Percentiles rank a stretch among this genome's conserved stretches.
These are phyloP conservation scores for Ceyx margarethae DNA, from an alignment of 2,113 vertebrate species.

Conservation along the genomic window DNA sequence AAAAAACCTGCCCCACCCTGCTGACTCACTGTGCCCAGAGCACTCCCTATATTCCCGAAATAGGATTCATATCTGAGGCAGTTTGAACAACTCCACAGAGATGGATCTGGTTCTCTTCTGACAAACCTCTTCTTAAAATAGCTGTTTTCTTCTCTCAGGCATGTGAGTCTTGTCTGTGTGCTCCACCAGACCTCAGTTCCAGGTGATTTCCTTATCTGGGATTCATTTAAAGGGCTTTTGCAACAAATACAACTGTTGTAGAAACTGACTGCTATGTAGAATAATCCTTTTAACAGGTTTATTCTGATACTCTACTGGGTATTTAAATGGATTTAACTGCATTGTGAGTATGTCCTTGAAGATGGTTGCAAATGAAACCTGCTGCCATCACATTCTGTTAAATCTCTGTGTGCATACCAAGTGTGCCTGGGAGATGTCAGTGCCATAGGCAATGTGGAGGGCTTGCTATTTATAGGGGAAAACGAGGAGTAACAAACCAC, in stretches of 20 bases:
- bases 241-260: conserved; percentile 3
- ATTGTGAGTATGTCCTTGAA: conserved; percentile 15
- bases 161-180: not conserved
- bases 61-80: conserved; percentile 28
- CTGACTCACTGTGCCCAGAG: conserved; percentile 50
- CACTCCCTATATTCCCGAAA: conserved; percentile 43
- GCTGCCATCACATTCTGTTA: not conserved
- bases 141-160: not conserved
- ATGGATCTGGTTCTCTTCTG: not conserved
- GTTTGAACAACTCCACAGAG: not conserved
- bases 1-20: conserved; percentile 36
- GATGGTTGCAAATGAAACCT: conserved; percentile 1
- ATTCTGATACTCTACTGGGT: not conserved
- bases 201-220: not conserved
- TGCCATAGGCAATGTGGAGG: not conserved
- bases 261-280: not conserved
- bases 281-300: conserved; percentile 44
- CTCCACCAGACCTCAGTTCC: not conserved
- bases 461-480: conserved; percentile 2
- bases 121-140: not conserved
- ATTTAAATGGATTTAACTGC: conserved; percentile 46
- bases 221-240: conserved; percentile 22
- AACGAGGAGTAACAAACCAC: not conserved
- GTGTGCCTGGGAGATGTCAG: conserved; percentile 24
- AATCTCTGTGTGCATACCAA: not conserved